These are phyloP conservation scores for Tenthredo livida DNA, from an alignment of 2,888 invertebrate genomes.

Conservation along the genomic window DNA sequence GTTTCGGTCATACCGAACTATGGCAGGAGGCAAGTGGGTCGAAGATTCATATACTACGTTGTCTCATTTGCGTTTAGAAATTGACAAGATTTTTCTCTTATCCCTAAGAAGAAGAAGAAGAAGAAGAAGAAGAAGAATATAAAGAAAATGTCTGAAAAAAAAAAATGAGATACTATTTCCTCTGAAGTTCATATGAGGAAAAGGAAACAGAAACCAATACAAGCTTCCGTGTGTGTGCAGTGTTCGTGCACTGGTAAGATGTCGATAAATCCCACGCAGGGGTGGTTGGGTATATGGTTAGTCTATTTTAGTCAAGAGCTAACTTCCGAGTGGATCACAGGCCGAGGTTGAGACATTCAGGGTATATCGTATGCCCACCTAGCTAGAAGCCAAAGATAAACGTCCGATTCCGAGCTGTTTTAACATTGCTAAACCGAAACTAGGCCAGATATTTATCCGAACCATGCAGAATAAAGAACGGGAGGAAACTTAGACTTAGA, in stretches of 20 bases:
- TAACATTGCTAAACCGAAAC: neutral
- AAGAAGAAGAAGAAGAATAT: no score
- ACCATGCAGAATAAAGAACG: neutral
- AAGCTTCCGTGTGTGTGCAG: neutral
- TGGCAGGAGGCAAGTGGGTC: conserved; percentile 35
- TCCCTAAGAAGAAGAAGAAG: no score
- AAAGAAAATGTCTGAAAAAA: no score
- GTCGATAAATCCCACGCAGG: conserved; percentile 24
- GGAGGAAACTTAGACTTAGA: neutral
- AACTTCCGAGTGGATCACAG: conserved; percentile 32
- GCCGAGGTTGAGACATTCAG: neutral
- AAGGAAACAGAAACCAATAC: neutral
- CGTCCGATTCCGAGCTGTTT: neutral
- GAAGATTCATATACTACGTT: neutral
- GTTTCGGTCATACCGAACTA: neutral
- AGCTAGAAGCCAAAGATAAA: conserved; percentile 17
- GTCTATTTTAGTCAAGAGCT: conserved; percentile 40
- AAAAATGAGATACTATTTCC: no score
- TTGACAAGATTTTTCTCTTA: neutral
- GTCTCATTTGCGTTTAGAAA: neutral
- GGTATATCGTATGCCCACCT: neutral
- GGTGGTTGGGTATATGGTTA: neutral
- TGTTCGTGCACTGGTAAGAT: neutral
- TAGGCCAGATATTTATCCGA: conserved; percentile 17
- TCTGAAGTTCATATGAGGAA: neutral